These are phyloP conservation scores for Pyxicephalus adspersus DNA, from an alignment of 2,113 vertebrate species.

Conservation along the genomic window DNA sequence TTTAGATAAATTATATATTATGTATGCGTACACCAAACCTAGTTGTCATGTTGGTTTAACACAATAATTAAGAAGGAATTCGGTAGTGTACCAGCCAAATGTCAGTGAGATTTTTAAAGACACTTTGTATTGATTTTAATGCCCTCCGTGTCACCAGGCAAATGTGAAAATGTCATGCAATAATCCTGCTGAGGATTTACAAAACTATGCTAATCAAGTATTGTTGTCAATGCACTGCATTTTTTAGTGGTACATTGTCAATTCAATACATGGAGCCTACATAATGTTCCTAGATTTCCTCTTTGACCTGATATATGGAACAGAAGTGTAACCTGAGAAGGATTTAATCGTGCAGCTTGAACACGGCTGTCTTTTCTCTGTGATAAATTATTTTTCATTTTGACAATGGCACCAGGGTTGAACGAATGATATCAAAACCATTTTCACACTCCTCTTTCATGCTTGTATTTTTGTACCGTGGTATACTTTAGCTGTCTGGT, in stretches of 20 bases:
- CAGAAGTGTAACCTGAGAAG: not conserved
- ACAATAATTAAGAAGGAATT: not conserved
- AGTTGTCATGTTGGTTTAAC: not conserved
- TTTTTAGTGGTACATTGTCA: not conserved
- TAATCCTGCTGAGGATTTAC: constrained; percentile 2
- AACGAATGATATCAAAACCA: constrained; percentile 34
- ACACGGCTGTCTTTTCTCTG: constrained; percentile 20
- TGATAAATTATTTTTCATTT: constrained; percentile 47
- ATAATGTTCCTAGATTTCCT: not conserved
- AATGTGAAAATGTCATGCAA: not conserved
- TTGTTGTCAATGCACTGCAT: not conserved
- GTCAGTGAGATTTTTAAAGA: not conserved
- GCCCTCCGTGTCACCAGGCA: not conserved
- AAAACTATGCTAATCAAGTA: constrained; percentile 2
- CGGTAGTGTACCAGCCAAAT: not conserved
- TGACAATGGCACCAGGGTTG: constrained; percentile 32
- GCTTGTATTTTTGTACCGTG: constrained; percentile 17
- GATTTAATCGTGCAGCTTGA: constrained; percentile 1
- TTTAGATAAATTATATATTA: too few relatives aligned
- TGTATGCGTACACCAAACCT: too few relatives aligned
- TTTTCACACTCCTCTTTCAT: constrained; percentile 10
- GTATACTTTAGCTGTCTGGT: constrained; percentile 34
- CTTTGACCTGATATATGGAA: constrained; percentile 15
- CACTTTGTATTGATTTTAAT: constrained; percentile 14
- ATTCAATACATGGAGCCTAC: not conserved